Evolutionary conservation across 2,888 invertebrate genomes (phyloP), one percentile per base, ranked within the genome.

Genomic region (Ganaspis brasiliensis): DNA sequence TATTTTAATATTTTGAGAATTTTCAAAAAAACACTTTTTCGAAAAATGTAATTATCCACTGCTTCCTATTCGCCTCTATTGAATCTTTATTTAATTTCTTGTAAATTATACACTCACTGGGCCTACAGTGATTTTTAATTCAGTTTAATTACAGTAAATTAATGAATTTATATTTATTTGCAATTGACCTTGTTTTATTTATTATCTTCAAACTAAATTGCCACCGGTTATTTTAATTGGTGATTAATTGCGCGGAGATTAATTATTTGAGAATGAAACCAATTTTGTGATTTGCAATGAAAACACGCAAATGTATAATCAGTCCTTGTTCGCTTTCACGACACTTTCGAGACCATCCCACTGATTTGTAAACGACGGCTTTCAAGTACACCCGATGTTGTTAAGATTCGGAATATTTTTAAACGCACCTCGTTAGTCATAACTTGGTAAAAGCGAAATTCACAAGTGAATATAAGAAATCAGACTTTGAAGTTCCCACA

Each of bases 241-340:
- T 37, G 40, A 63, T 40, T 35, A 63, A 21, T 63, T 19, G 14
- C 16, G 21, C n/a, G 16, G 21, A 37, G 40, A 24, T 16, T 52
- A 5, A 19, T 56, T 63, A 21, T 21, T 63, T 63, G 12, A 14
- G 19, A 67, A 14, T 21, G 35, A 67, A 40, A 67, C 14, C 21
- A 19, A 24, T 10, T 24, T 40, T 24, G 63, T 67, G 24, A 40
- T 45, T 67, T 67, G 37, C 8, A 61, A 59, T 16, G 35, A 72
- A 71, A 59, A 67, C 35, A 24, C 14, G 49, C 3, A 19, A 45
- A n/a, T n/a, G n/a, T 12, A 16, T 59, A 45, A 6, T 26, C 59
- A 24, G 45, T 35, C 35, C 59, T 61, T 61, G 35, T 35, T 67
- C 21, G 21, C 63, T 67, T 40, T 67, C 45, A 45, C 63, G 61